phyloP scores from a whole-genome alignment of 2,888 invertebrate genomes.

The Gasteruption jaculator region DNA sequence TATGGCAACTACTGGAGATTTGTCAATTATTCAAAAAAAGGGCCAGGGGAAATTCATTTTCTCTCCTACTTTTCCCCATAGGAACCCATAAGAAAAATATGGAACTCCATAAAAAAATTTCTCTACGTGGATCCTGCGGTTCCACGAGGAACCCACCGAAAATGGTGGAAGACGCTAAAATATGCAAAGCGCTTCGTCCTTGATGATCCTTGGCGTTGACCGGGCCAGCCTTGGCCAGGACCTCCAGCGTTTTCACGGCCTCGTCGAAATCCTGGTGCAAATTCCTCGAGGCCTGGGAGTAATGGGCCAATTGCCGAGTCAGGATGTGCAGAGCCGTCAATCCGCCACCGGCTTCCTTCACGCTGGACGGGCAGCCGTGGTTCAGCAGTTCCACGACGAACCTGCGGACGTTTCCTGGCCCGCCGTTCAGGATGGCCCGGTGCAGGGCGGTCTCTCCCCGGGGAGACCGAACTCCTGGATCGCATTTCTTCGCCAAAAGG shows the following conservation, averaged over 20 bases:
- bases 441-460: conserved; percentile 48
- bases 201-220: conserved; percentile 43
- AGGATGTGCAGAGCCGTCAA: conserved; percentile 42
- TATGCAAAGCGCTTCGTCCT: conserved; percentile 42
- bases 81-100: neutral
- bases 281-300: conserved; percentile 32
- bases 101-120: conserved; percentile 4
- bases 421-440: conserved; percentile 38
- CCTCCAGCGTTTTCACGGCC: conserved; percentile 34
- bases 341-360: conserved; percentile 44
- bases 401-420: conserved; percentile 33
- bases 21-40: too few relatives aligned
- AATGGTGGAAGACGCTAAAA: conserved; percentile 37
- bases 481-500: conserved; percentile 39
- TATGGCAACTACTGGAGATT: too few relatives aligned
- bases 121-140: neutral
- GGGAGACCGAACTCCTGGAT: conserved; percentile 42
- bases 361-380: conserved; percentile 41
- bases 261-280: conserved; percentile 34
- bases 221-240: conserved; percentile 39
- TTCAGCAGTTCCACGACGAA: conserved; percentile 41
- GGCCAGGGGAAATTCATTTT: too few relatives aligned
- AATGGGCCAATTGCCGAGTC: conserved; percentile 37
- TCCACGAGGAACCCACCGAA: conserved; percentile 34
- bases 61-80: too few relatives aligned